Percentiles rank a stretch among this genome's conserved stretches.
These are phyloP conservation scores for Botia almorhae DNA, from an alignment of 2,797 vertebrate species.

Conservation along the genomic window DNA sequence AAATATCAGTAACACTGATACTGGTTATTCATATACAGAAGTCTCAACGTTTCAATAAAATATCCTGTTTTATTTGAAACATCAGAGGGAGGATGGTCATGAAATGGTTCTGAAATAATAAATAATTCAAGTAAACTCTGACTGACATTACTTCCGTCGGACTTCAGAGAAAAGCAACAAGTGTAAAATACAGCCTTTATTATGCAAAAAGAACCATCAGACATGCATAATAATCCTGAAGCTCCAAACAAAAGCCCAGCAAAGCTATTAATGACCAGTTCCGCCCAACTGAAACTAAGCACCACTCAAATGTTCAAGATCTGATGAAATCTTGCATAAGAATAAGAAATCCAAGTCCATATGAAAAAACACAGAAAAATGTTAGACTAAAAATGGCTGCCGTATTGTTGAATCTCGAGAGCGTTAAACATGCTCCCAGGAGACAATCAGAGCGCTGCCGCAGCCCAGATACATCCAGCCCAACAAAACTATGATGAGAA, in stretches of 20 bases:
- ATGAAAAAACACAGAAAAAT: not conserved
- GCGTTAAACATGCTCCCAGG: conserved; percentile 1
- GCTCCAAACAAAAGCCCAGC: not conserved
- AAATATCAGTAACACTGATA: not conserved
- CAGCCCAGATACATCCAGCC: not conserved
- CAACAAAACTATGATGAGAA: not conserved
- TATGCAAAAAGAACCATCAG: not conserved
- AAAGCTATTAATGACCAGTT: not conserved
- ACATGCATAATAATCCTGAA: not conserved
- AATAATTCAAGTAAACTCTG: no score
- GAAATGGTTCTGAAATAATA: no score
- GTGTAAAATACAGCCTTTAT: not conserved
- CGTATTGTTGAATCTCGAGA: not conserved
- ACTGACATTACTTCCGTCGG: no score
- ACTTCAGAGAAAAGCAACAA: no score
- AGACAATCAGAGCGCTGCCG: not conserved
- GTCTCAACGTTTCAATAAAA: not conserved
- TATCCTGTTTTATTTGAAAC: not conserved
- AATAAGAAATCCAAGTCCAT: not conserved
- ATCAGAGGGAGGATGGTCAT: no score
- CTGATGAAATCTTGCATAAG: not conserved
- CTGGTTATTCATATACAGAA: not conserved
- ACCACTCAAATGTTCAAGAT: not conserved
- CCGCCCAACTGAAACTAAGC: not conserved
- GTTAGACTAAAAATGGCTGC: not conserved